Evolutionary conservation across 1,140 invertebrate species (phyloP).

Genomic region (Diprion similis): DNA sequence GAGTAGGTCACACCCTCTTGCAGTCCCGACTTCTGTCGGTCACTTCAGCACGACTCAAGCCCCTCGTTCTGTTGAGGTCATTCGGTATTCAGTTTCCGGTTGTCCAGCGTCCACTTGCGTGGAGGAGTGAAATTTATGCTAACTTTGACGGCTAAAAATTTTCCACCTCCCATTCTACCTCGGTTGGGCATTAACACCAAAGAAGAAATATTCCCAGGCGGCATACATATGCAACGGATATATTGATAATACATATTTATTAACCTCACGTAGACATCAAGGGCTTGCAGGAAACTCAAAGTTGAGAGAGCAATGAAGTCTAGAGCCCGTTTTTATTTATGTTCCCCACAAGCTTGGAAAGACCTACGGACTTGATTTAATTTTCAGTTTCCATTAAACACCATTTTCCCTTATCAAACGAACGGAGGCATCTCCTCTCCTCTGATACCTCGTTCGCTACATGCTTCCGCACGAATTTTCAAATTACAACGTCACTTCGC

Average conservation of each 20-base stretch:
- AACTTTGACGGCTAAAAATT: neutral
- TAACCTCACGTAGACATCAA: neutral
- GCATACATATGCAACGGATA: neutral
- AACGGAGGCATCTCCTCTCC: neutral
- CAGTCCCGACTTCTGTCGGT: neutral
- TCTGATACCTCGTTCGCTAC: neutral
- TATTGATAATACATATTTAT: constrained; percentile 8
- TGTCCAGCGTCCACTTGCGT: neutral
- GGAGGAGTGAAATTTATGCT: neutral
- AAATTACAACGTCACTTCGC: too few relatives aligned
- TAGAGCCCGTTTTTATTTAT: constrained; percentile 6
- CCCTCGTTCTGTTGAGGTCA: neutral
- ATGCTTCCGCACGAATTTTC: neutral
- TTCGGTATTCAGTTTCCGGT: neutral
- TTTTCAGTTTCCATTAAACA: neutral
- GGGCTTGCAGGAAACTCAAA: neutral
- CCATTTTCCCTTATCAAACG: neutral
- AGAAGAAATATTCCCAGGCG: neutral
- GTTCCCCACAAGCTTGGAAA: neutral
- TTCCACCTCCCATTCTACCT: neutral
- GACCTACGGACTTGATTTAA: neutral
- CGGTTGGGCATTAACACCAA: neutral
- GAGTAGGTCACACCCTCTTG: neutral
- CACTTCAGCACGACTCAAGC: neutral
- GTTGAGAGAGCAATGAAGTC: neutral